Percentiles rank a stretch among this genome's conserved stretches.
These are phyloP conservation scores for Protaetia brevitarsis DNA, from an alignment of 1,140 invertebrate genomes.

Conservation along the genomic window DNA sequence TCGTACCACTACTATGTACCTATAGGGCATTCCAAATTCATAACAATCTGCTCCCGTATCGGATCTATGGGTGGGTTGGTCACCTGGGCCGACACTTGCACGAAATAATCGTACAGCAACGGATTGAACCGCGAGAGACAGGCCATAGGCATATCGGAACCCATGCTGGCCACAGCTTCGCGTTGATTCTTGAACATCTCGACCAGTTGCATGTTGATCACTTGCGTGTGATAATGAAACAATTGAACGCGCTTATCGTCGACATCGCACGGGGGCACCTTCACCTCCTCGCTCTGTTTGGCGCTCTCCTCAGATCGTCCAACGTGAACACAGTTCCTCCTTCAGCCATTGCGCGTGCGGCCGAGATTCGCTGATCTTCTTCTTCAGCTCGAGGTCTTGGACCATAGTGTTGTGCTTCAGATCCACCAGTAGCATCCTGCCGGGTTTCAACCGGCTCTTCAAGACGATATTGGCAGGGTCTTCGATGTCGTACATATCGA, in stretches of 20 bases:
- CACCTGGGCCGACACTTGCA: slow-evolving; percentile 99
- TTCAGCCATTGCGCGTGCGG: slow-evolving; percentile 89
- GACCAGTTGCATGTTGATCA: background rate
- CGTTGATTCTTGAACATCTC: background rate
- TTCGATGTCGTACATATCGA: slow-evolving; percentile 86
- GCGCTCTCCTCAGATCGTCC: background rate
- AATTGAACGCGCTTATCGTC: background rate
- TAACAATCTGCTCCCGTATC: slow-evolving; percentile 97
- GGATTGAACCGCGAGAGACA: slow-evolving; percentile 94
- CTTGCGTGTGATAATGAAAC: background rate
- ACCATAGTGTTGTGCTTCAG: slow-evolving; percentile 87
- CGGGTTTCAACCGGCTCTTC: slow-evolving; percentile 96
- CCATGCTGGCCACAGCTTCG: slow-evolving; percentile 98
- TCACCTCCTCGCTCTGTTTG: no score
- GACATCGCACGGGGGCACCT: background rate
- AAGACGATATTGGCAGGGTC: slow-evolving; percentile 83
- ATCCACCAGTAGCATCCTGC: slow-evolving; percentile 95
- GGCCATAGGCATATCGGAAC: slow-evolving; percentile 95
- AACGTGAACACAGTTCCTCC: slow-evolving; percentile 60
- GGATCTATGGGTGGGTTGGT: slow-evolving; percentile 99
- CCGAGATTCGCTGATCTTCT: slow-evolving; percentile 77
- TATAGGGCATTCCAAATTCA: slow-evolving; percentile 90
- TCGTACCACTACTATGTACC: no score
- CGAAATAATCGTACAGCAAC: slow-evolving; percentile 95
- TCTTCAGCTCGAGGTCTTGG: slow-evolving; percentile 90